Percentiles rank a stretch among this genome's conserved stretches.
phyloP scores from a whole-genome alignment of 2,113 vertebrate genomes.

The Glaucidium brasilianum region DNA sequence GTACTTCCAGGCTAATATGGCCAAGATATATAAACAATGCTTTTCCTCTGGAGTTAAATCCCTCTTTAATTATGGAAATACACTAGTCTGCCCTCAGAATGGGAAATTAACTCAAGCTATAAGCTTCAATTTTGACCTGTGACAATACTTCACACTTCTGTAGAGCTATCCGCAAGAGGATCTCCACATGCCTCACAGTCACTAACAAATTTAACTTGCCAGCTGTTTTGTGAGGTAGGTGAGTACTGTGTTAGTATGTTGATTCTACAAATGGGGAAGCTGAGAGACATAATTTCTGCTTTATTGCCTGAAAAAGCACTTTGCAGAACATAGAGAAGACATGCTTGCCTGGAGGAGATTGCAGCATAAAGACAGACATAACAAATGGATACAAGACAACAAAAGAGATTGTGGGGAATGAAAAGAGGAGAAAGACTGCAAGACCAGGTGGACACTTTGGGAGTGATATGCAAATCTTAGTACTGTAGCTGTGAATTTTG shows the following conservation, averaged over 20 bases:
- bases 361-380: not conserved
- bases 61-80: not conserved
- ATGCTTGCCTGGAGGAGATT: not conserved
- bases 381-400: conserved; percentile 1
- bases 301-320: conserved; percentile 31
- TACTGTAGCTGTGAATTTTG: not conserved
- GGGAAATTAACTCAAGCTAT: not conserved
- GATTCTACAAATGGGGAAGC: not conserved
- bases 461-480: not conserved
- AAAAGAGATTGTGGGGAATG: not conserved
- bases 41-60: not conserved
- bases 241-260: not conserved
- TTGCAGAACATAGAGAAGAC: not conserved
- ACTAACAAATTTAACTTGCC: not conserved
- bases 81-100: not conserved
- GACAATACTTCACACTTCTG: not conserved
- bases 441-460: not conserved
- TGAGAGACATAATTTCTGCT: not conserved
- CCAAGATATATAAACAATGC: not conserved
- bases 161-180: not conserved
- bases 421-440: not conserved
- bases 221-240: not conserved
- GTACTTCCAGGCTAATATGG: not conserved
- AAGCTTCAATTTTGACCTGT: conserved; percentile 3
- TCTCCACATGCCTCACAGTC: not conserved